Conservation (phyloP, 2,113 vertebrate species). For the Nothoprocta perdicaria region DNA sequence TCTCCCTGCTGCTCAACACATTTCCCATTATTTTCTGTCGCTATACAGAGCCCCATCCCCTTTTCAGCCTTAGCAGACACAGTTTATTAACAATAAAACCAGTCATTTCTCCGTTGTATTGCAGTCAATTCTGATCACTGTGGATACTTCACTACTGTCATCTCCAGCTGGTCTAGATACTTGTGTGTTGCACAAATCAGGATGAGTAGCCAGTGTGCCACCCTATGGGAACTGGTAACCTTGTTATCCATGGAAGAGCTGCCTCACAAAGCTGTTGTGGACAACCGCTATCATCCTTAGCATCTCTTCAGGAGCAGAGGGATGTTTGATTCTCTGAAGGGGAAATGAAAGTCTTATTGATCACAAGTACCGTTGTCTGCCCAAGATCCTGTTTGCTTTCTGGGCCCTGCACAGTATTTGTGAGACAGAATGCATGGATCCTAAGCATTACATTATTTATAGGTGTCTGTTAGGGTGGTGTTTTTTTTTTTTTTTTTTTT, state of each 20-base stretch:
- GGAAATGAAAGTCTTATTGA: neutral
- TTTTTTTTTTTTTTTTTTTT: no score
- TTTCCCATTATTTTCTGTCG: neutral
- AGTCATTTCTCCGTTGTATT: neutral
- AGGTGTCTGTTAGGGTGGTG: neutral
- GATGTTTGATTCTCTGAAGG: neutral
- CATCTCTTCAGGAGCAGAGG: neutral
- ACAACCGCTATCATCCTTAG: neutral
- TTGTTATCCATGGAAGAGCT: neutral
- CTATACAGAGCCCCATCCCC: neutral
- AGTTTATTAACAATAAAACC: neutral
- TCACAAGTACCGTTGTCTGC: neutral
- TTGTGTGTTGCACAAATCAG: neutral
- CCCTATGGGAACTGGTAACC: neutral
- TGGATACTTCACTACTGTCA: neutral
- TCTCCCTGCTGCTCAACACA: neutral
- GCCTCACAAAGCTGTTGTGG: neutral
- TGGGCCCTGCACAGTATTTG: neutral
- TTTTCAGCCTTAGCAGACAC: neutral
- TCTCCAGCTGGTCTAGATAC: neutral
- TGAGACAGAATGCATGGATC: neutral
- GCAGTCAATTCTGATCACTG: neutral
- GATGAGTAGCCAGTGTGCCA: neutral
- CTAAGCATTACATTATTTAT: neutral
- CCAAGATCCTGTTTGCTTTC: neutral